Evolutionary conservation across 2,888 invertebrate genomes (phyloP).

Genomic region (Rhamnusium bicolor): DNA sequence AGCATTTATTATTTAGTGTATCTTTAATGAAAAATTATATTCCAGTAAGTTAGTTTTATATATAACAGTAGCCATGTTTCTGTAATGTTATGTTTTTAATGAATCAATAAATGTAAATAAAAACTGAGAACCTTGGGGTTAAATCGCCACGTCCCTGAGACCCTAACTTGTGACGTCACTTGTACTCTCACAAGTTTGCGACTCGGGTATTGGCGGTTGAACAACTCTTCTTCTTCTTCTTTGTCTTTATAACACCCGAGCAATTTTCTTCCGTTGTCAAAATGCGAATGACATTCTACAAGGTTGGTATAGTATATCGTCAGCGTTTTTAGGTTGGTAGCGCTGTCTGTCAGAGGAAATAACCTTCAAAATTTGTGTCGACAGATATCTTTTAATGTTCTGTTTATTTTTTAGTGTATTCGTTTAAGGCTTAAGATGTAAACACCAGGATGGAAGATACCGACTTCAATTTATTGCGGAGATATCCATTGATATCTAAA

Average conservation of each 20-base stretch:
- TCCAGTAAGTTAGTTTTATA: background rate
- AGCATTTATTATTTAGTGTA: too few species aligned
- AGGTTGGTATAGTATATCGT: background rate
- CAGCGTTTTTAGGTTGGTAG: conserved; percentile 18
- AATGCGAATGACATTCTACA: background rate
- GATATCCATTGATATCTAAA: conserved; percentile 59
- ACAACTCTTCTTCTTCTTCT: conserved; percentile 44
- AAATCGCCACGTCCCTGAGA: conserved; percentile 84
- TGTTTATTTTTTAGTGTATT: background rate
- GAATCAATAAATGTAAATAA: conserved; percentile 37
- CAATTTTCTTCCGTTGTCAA: background rate
- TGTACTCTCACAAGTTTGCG: conserved; percentile 81
- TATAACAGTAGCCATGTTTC: background rate
- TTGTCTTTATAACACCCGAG: conserved; percentile 15
- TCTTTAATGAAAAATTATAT: background rate
- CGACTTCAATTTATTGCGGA: conserved; percentile 51
- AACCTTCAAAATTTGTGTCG: background rate
- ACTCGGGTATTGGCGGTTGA: conserved; percentile 80
- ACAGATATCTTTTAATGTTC: background rate
- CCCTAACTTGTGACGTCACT: conserved; percentile 83
- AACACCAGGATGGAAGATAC: background rate
- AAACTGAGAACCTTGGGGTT: conserved; percentile 50
- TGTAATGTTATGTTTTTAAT: background rate
- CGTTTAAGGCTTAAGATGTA: background rate
- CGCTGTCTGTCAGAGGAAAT: conserved; percentile 10